Conservation (phyloP, 35 echinoderm and acorn worm genomes). For the Lytechinus pictus region DNA sequence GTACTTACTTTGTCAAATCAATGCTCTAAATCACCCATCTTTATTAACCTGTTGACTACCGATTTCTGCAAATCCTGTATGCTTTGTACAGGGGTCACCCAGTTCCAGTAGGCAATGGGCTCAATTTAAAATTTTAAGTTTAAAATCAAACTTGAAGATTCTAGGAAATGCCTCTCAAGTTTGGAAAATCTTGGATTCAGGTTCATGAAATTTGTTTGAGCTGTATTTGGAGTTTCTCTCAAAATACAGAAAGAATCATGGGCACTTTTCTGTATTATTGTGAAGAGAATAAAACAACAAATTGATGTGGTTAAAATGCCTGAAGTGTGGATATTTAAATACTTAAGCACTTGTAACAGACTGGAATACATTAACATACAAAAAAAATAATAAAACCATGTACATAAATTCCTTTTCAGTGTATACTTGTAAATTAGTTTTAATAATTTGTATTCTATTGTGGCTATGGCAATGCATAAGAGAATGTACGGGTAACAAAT, state of each 20-base stretch:
- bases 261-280: not conserved
- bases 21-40: not conserved
- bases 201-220: too few species aligned
- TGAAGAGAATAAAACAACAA: not conserved
- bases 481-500: not conserved
- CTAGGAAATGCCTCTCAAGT: too few species aligned
- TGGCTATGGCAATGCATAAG: not conserved
- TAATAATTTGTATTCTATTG: not conserved
- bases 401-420: not conserved
- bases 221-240: too few species aligned
- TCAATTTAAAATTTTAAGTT: too few species aligned
- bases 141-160: too few species aligned
- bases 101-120: too few species aligned
- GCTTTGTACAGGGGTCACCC: too few species aligned
- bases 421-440: not conserved
- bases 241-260: not conserved
- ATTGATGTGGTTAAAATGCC: not conserved
- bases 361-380: constrained; percentile 3
- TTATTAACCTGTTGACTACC: too few species aligned
- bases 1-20: not conserved
- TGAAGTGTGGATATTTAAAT: not conserved
- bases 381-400: not conserved
- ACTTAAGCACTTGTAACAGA: not conserved
- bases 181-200: too few species aligned
- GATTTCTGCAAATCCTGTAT: too few species aligned